Evolutionary conservation across 2,888 invertebrate species (phyloP), one percentile per base, ranked within the genome.

Genomic region (Noctua pronuba): DNA sequence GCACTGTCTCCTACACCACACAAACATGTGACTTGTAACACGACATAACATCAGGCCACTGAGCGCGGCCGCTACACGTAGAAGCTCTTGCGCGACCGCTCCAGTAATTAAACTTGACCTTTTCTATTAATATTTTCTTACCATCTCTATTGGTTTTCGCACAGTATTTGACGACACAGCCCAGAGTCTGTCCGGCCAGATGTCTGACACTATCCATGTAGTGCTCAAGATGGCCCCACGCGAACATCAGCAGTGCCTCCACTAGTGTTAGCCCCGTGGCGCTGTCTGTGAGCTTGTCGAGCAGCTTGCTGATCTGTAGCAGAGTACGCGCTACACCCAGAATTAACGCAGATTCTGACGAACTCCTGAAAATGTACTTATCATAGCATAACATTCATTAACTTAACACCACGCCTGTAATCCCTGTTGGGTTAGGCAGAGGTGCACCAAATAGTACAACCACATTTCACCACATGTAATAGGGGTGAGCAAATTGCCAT

Each of bases 181-280:
- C 88, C 58, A 96, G 92, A 41, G 97, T 92, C 82, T 97, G 97
- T 38, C 96, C 97, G 0, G 97, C 94, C 72, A 97, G 93, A 88
- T 97, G 97, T 1, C 97, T 92, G 41, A 98, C 97, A 84, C 97
- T 97, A 90, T 98, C 98, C 91, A 97, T 96, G 88, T 97, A 96
- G 93, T 98, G 97, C 70, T 98, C 97, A 67, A 98, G 92, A 87
- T 97, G 97, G 0, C 95, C 92, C 96, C 97, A 97, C 38, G 97
- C 94, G 91, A 97, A 97, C 38, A 75, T 67, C 71, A 94, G 88
- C 78, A 95, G 84, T 0, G 64, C 55, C 0, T 90, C 90, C 68
- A 92, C 88, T 5, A 94, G 76, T 7, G 65, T 66, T 10, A 86
- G 49, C 0, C 92, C 93, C 6, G 80, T 21, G 0, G 46, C 58